Base-by-base conservation (phyloP, 2,888 invertebrate genomes). In the Polydesmus complanatus region DNA sequence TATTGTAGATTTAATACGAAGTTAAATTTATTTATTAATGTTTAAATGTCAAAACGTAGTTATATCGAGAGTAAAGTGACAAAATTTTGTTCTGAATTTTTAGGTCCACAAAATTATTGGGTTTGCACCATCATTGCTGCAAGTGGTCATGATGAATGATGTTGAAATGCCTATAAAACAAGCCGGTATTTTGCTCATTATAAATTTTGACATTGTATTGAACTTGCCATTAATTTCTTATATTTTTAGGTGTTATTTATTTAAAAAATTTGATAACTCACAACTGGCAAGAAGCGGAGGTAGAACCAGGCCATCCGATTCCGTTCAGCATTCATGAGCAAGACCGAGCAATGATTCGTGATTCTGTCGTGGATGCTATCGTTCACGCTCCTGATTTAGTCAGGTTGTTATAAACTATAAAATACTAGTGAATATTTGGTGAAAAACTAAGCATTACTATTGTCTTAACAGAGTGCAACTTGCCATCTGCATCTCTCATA, bases 91-190 rank as follows among this genome's bases (percentile, higher is more conserved):
- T 27, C 50, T 61, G 58, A 25, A 18, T 64, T 65, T 64, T 60
- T 73, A 92, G 91, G 84, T 90, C 67, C 86, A 90, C 74, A 90
- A 91, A 80, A 94, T 96, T 65, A 93, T 95, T 73, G 95, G 95
- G 25, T 98, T 98, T 78, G 87, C 90, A 58, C 97, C 96, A 57
- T 83, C 88, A 55, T 78, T 98, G 62, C 79, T 98, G 58, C 92
- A 94, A 81, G 87, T 96, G 64, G 86, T 96, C 61, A 92, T 95
- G 90, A 82, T 85, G 74, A 83, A 83, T 69, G 90, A 91, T 68
- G 80, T 93, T 54, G 88, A 93, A 65, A 84, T 90, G 81, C 89
- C 94, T 65, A 86, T 95, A 0, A 79, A 96, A 65, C 96, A 97
- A 79, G 96, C 96, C 65, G 93, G 81, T 81, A n/a, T n/a, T n/a